Evolutionary conservation across 2,113 vertebrate genomes (phyloP).

Genomic region (Heloderma charlesbogerti): DNA sequence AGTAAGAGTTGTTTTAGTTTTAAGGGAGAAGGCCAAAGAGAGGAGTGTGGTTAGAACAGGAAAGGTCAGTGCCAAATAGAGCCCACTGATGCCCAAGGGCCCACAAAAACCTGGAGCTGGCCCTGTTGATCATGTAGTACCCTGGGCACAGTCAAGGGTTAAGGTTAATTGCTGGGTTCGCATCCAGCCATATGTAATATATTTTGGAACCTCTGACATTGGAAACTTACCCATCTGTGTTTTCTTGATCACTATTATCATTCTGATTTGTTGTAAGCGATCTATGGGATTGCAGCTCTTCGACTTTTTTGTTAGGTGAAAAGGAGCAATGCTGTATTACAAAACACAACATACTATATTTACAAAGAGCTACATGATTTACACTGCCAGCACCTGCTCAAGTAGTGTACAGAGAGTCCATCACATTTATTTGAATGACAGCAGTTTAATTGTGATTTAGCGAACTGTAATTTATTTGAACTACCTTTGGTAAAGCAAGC

Average conservation of each 20-base stretch:
- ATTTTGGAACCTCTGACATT: background rate
- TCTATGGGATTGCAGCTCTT: slow-evolving; percentile 63
- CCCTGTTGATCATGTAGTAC: background rate
- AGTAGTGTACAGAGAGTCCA: background rate
- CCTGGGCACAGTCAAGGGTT: background rate
- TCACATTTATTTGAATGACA: background rate
- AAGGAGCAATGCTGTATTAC: slow-evolving; percentile 67
- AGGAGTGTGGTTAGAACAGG: background rate
- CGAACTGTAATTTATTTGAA: background rate
- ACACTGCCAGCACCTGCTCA: background rate
- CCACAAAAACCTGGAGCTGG: background rate
- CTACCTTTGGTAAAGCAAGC: background rate
- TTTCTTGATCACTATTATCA: background rate
- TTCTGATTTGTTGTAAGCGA: slow-evolving; percentile 9
- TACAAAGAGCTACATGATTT: background rate
- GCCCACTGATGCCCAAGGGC: background rate
- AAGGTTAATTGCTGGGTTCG: background rate
- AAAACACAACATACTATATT: slow-evolving; percentile 31
- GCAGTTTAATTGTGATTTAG: background rate
- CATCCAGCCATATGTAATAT: background rate
- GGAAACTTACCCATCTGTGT: slow-evolving; percentile 33
- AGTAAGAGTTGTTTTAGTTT: background rate
- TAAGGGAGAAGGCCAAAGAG: background rate
- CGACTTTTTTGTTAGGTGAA: slow-evolving; percentile 72
- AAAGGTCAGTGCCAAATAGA: background rate